Percentiles rank a stretch among this genome's conserved stretches.
These are phyloP conservation scores for Acanthornis magna DNA, from an alignment of 2,797 vertebrate genomes.

Conservation along the genomic window DNA sequence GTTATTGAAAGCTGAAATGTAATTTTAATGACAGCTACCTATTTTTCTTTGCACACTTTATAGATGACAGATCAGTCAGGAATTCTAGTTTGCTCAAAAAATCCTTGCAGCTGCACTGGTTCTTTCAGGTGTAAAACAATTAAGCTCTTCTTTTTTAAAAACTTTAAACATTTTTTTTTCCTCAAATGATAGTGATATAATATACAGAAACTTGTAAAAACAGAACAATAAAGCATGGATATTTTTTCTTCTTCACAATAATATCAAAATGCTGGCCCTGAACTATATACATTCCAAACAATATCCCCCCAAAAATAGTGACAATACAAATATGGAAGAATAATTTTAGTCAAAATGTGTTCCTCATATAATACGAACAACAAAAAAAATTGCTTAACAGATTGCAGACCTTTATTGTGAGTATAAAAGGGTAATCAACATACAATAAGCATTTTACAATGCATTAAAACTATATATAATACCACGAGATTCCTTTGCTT, in stretches of 20 bases:
- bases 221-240: not conserved
- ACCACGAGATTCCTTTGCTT: conserved; percentile 54
- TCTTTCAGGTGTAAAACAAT: conserved; percentile 67
- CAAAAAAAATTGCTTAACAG: conserved; percentile 64
- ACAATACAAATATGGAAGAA: conserved; percentile 36
- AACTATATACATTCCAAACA: not conserved
- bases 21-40: conserved; percentile 78
- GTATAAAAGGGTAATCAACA: conserved; percentile 65
- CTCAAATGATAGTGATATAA: conserved; percentile 25
- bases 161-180: conserved; percentile 17
- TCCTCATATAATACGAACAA: conserved; percentile 36
- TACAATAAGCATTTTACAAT: conserved; percentile 65
- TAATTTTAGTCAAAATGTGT: conserved; percentile 50
- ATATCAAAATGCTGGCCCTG: not conserved
- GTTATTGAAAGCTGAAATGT: conserved; percentile 77
- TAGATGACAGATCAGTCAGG: conserved; percentile 73
- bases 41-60: conserved; percentile 76
- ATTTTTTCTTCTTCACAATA: not conserved
- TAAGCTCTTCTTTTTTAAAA: conserved; percentile 41
- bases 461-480: conserved; percentile 68
- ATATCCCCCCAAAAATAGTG: not conserved
- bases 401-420: conserved; percentile 72
- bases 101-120: conserved; percentile 59
- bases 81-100: conserved; percentile 65
- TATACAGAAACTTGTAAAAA: not conserved